These are phyloP conservation scores for Phaethornis superciliosus DNA, from an alignment of 2,113 vertebrate species.

Conservation along the genomic window DNA sequence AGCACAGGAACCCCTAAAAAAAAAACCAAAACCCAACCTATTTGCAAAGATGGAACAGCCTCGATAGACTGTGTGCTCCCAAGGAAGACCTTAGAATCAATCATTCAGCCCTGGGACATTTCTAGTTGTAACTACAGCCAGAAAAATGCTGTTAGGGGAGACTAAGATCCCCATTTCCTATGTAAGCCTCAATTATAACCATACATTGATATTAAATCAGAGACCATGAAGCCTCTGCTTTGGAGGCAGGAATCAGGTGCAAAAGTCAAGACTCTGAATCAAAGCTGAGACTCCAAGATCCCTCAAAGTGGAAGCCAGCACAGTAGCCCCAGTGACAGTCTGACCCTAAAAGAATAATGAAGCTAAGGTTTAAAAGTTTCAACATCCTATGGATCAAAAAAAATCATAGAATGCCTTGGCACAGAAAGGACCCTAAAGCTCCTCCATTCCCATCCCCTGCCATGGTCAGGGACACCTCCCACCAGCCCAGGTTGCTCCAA, in stretches of 20 bases:
- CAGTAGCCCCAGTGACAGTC: rapidly evolving
- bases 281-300: neutral
- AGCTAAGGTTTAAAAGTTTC: neutral
- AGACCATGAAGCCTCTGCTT: neutral
- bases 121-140: neutral
- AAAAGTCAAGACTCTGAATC: neutral
- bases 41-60: neutral
- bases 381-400: neutral
- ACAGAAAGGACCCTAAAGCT: no score
- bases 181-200: neutral
- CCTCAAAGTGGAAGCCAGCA: neutral
- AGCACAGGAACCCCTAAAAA: neutral
- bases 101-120: neutral
- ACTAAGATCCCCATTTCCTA: neutral
- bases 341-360: neutral
- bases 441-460: no score
- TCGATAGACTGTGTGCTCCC: neutral
- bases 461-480: no score
- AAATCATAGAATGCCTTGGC: neutral
- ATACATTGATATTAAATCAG: neutral
- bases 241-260: neutral
- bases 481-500: no score
- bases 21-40: neutral
- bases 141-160: neutral
- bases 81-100: neutral